Conservation (phyloP, 2,113 vertebrate genomes). For the Pteropus alecto region DNA sequence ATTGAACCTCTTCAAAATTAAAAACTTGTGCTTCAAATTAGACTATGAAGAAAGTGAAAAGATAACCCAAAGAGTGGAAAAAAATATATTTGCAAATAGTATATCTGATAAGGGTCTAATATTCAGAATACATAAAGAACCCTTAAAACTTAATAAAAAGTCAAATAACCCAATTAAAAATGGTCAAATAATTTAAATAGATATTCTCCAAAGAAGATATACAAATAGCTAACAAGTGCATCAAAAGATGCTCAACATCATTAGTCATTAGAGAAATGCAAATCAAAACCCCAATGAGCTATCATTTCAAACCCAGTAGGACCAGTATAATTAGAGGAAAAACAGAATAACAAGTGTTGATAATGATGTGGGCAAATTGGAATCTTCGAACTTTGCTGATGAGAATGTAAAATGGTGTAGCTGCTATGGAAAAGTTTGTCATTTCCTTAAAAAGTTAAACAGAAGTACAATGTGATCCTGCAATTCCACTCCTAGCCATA, state of each 20-base stretch:
- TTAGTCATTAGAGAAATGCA: not conserved
- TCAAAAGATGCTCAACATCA: not conserved
- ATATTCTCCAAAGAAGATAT: not conserved
- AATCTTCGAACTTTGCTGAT: not conserved
- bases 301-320: not conserved
- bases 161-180: not conserved
- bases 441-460: conserved; percentile 11
- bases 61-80: not conserved
- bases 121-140: not conserved
- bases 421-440: not conserved
- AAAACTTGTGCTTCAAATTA: not conserved
- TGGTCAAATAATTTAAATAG: not conserved
- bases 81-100: not conserved
- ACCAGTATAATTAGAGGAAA: not conserved
- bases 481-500: not conserved
- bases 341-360: not conserved
- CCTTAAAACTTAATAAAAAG: not conserved
- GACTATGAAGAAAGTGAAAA: not conserved
- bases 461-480: not conserved
- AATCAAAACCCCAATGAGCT: not conserved
- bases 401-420: not conserved
- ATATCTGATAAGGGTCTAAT: not conserved
- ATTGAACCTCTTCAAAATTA: not conserved
- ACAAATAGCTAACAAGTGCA: not conserved
- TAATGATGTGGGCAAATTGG: not conserved